Base-by-base conservation (phyloP, 2,888 invertebrate genomes). In the Tetragnatha montana region DNA sequence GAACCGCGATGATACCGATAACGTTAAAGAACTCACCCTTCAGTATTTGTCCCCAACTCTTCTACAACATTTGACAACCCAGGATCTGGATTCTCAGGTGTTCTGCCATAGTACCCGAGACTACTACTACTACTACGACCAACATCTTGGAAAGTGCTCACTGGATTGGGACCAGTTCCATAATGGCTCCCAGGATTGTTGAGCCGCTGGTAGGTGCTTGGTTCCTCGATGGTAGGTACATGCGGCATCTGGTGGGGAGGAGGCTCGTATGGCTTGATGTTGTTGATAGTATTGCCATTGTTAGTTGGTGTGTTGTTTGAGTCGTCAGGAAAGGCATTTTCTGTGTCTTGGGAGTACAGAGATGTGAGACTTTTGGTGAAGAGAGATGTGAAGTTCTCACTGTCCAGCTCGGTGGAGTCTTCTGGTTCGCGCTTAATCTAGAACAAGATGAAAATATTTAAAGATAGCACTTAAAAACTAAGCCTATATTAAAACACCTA, bases 351-450 rank as follows among this genome's bases (percentile, higher is more conserved):
- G n/a, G 83, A 83, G 47, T 87, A 87, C 1, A 90, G 76, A 6
- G 90, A 90, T 0, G 87, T 87, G 8, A 90, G 68, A 73, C 90
- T 90, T 35, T 83, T 83, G n/a, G 87, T 90, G 71, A 90, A 90
- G 8, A 90, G 73, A 14, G 90, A 87, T 0, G 87, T 84, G 51
- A 90, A 90, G 22, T 90, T 90, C 47, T 87, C 87, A 7, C 80
- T 76, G 4, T 87, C 90, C 51, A 71, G 35, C 74, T 86, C 82
- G n/a, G 6, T 17, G n/a, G 75, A 84, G 21, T 85, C 85, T 6
- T 89, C 89, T 4, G 89, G 89, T 70, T 88, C 88, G 2, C 60
- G 70, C 21, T 89, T 89, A 2, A 35, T 35, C 35, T 35, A 35
- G 4, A 35, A 35, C 35, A 35, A 35, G 1, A 4, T 35, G 35